Percentiles rank a stretch among this genome's conserved stretches.
These are phyloP conservation scores for Pluvianellus socialis DNA, from an alignment of 2,113 vertebrate genomes.

Conservation along the genomic window DNA sequence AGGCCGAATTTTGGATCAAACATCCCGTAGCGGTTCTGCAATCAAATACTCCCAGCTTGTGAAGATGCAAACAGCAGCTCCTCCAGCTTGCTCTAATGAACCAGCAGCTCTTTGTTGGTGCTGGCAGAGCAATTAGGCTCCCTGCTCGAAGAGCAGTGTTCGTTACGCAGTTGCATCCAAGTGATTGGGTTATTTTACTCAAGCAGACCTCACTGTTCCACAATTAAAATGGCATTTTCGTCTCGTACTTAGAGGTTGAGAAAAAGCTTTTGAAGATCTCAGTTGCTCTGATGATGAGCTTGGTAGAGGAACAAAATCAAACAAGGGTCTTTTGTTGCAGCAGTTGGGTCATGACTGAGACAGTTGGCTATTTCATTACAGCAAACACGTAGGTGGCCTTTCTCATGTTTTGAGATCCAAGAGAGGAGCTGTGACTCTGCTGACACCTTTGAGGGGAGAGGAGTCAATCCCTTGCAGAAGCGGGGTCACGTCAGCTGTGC, in stretches of 20 bases:
- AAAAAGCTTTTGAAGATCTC: constrained; percentile 15
- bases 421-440: constrained; percentile 11
- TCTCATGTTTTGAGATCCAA: constrained; percentile 7
- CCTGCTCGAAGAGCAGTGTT: background rate
- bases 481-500: background rate
- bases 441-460: background rate
- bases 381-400: constrained; percentile 27
- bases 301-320: background rate
- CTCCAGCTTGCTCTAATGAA: constrained; percentile 14
- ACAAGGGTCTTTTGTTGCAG: background rate
- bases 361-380: constrained; percentile 36
- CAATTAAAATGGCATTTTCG: constrained; percentile 32
- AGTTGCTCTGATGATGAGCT: background rate
- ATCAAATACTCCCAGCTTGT: background rate
- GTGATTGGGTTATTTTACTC: constrained; percentile 6
- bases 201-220: background rate
- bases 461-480: background rate
- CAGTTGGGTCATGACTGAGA: background rate
- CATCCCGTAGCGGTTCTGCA: background rate
- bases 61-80: constrained; percentile 7
- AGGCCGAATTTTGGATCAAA: constrained; percentile 30
- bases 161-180: background rate
- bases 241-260: background rate
- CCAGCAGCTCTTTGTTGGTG: background rate
- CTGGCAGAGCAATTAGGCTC: constrained; percentile 21